A percentile compares a stretch with the other conserved stretches of the same genome.
These are phyloP conservation scores for Hetaerina titia DNA, from an alignment of 2,888 invertebrate genomes.

Conservation along the genomic window DNA sequence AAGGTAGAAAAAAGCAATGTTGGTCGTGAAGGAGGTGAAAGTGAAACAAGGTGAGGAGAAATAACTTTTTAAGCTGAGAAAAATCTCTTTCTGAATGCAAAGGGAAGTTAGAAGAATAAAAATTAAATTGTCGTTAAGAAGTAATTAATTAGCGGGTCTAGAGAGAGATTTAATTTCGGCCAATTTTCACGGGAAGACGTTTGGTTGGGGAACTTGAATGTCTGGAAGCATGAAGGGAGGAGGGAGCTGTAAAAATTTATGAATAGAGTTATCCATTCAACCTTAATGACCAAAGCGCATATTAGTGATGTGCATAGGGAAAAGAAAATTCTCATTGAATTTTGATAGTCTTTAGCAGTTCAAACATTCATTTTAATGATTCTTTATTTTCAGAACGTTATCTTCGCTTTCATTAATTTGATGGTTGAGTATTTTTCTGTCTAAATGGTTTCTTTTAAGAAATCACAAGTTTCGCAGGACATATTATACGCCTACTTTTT, in stretches of 20 bases:
- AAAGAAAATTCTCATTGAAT: no score
- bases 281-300: background rate
- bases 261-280: background rate
- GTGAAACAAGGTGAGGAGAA: constrained; percentile 40
- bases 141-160: constrained; percentile 8
- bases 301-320: no score
- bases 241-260: background rate
- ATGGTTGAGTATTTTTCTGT: no score
- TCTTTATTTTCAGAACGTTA: no score
- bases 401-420: no score
- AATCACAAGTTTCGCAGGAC: no score
- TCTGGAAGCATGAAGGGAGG: background rate
- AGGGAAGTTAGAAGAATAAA: constrained; percentile 25
- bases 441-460: no score
- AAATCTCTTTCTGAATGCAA: constrained; percentile 6
- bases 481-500: no score
- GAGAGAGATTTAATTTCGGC: constrained; percentile 11
- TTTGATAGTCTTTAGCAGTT: no score
- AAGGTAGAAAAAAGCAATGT: constrained; percentile 17
- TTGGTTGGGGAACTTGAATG: background rate
- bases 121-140: constrained; percentile 36
- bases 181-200: background rate
- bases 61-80: constrained; percentile 36
- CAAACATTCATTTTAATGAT: no score
- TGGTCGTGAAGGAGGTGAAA: constrained; percentile 7